Evolutionary conservation across 1,140 invertebrate genomes (phyloP), one percentile per base, ranked within the genome.

Genomic region (Macrobrachium nipponense): DNA sequence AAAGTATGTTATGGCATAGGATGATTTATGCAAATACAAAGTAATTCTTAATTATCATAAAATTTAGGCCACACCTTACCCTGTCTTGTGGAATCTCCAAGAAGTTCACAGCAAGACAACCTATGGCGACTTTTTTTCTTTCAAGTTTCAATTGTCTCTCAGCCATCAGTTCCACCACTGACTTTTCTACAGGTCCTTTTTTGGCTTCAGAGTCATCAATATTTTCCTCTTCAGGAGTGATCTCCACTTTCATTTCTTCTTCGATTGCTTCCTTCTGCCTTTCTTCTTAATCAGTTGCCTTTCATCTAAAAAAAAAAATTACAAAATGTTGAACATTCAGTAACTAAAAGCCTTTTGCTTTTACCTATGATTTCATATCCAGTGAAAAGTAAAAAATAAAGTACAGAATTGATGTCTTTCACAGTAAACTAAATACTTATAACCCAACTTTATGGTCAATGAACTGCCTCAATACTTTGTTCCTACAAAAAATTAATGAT

Each of bases 41-140:
- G 27, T 36, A 59, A 7, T 51, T 51, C 0, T 79, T 17, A 79
- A 23, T 23, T 8, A 6, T 6, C 36, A 62, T 72, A 79, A 77
- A 44, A 51, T 79, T 44, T 59, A 62, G 61, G 43, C 72, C 81
- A 27, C 59, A 18, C 17, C 90, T 90, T 86, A 94, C 93, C 92
- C 96, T 95, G 82, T 94, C 93, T 90, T 97, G 95, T 0, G 96
- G 96, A 91, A 95, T 94, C 91, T 96, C 95, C 7, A 97, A 91
- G 78, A 97, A 91, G 23, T 94, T 94, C 23, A 95, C 95, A 89
- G 95, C 94, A 23, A 98, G 92, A 27, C 95, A 93, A 43, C 96
- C 96, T 87, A 99, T 97, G 88, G 95, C 94, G 60, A 95, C 93
- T 90, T 97, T 97, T 89, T 95, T 95, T 85, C 95, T 94, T 73